These are phyloP conservation scores for Hydrotaea diabolus DNA, from an alignment of 2,888 invertebrate genomes.

Conservation along the genomic window DNA sequence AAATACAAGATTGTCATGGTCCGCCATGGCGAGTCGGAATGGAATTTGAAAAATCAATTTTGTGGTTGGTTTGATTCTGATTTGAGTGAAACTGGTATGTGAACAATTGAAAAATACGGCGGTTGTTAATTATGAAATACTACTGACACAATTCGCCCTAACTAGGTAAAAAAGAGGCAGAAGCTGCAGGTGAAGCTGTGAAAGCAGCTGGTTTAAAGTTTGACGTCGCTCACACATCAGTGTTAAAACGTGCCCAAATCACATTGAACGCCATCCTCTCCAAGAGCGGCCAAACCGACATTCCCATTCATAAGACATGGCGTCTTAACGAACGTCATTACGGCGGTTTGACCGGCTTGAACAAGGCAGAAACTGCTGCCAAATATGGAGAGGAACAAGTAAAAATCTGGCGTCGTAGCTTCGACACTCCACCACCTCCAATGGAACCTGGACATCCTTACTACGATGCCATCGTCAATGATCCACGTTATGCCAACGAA, in stretches of 20 bases:
- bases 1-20: slow-evolving; percentile 88
- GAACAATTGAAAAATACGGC: slow-evolving; percentile 10
- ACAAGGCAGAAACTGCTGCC: slow-evolving; percentile 92
- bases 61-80: slow-evolving; percentile 89
- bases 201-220: slow-evolving; percentile 88
- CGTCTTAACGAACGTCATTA: slow-evolving; percentile 94
- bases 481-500: slow-evolving; percentile 87
- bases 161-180: slow-evolving; percentile 79
- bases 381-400: slow-evolving; percentile 93
- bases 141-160: not conserved
- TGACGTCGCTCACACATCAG: slow-evolving; percentile 91
- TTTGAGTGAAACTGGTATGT: slow-evolving; percentile 86
- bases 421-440: slow-evolving; percentile 91
- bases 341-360: slow-evolving; percentile 92
- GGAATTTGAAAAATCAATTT: slow-evolving; percentile 89
- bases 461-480: slow-evolving; percentile 89
- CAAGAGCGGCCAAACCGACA: slow-evolving; percentile 85
- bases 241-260: slow-evolving; percentile 89
- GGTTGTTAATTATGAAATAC: slow-evolving; percentile 52
- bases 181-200: slow-evolving; percentile 88
- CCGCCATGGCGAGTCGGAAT: slow-evolving; percentile 89
- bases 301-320: slow-evolving; percentile 90
- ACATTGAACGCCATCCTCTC: slow-evolving; percentile 87
- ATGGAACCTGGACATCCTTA: slow-evolving; percentile 91
- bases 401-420: slow-evolving; percentile 93